These are phyloP conservation scores for Clarias macrocephalus DNA, from an alignment of 2,113 vertebrate species.

Conservation along the genomic window DNA sequence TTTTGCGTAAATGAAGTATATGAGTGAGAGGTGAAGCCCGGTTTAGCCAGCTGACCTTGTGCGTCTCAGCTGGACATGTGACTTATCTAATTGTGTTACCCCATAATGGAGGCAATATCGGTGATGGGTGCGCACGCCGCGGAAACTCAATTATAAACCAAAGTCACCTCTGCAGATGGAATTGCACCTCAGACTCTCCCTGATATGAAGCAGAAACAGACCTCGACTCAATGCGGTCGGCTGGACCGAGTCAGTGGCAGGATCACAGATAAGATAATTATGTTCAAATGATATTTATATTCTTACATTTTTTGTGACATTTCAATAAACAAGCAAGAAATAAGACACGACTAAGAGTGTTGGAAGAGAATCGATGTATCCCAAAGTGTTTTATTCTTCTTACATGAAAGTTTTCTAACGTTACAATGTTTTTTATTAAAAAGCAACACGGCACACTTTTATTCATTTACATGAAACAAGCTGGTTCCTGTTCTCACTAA, in stretches of 20 bases:
- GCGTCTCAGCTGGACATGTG: constrained; percentile 11
- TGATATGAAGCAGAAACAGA: constrained; percentile 23
- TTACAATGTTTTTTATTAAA: too few species aligned
- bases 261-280: not conserved
- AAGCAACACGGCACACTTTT: not conserved
- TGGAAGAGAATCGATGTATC: not conserved
- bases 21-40: not conserved
- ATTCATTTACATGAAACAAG: not conserved
- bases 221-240: not conserved
- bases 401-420: too few species aligned
- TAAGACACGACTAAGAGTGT: not conserved
- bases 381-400: too few species aligned
- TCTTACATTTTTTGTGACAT: not conserved
- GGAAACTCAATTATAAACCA: constrained; percentile 34
- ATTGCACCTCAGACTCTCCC: not conserved
- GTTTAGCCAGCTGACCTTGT: constrained; percentile 29
- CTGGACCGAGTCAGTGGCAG: not conserved
- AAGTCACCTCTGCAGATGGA: constrained; percentile 39
- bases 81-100: constrained; percentile 37
- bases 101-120: constrained; percentile 30
- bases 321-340: not conserved
- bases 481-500: not conserved
- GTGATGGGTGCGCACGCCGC: not conserved
- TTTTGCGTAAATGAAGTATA: not conserved
- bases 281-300: not conserved